Base-by-base conservation (phyloP, 2,113 vertebrate genomes). In the Delphinus delphis region DNA sequence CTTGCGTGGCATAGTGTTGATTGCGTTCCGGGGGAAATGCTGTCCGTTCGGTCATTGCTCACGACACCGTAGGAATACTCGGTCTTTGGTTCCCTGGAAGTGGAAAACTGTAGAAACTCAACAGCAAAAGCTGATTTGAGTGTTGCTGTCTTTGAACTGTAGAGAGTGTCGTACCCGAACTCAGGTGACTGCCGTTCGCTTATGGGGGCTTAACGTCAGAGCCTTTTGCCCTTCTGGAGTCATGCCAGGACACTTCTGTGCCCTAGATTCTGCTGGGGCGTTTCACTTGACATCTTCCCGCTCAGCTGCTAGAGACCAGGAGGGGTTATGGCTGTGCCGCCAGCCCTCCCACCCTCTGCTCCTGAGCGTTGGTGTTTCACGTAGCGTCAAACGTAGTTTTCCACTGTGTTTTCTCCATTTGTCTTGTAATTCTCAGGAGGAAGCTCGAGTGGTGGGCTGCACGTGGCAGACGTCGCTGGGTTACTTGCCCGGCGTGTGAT, bases 331-430 rank as follows among this genome's bases (percentile, higher is more conserved):
- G 28, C 4, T 23, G 33, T 38, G 44, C 74, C 50, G 3, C 33
- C 8, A 44, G 25, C 9, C 60, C 11, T 28, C 38, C 50, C 18
- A 23, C 17, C 13, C 2, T 9, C 10, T 12, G 31, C 44, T 31
- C 47, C 63, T 53, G 1, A 26, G 28, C 44, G 31, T 21, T 63
- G 44, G 4, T 60, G 0, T 87, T 71, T 70, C 55, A 20, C 11
- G 1, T 18, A 6, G 8, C 5, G 50, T 11, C n/a, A 10, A 13
- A 38, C 8, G 20, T 1, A 1, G 3, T 25, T 0, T 33, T 1
- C 47, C 23, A 31, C 86, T 41, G 36, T 62, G 23, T 18, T 28
- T 65, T 67, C 28, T 9, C 17, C 11, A 1, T 38, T 47, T 31
- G 18, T 28, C 53, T 33, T 50, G 31, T 58, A 18, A 2, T 63